A percentile compares a stretch with the other conserved stretches of the same genome.
Evolutionary conservation across 2,888 invertebrate species (phyloP).

Genomic region (Taphrorychus bicolor): DNA sequence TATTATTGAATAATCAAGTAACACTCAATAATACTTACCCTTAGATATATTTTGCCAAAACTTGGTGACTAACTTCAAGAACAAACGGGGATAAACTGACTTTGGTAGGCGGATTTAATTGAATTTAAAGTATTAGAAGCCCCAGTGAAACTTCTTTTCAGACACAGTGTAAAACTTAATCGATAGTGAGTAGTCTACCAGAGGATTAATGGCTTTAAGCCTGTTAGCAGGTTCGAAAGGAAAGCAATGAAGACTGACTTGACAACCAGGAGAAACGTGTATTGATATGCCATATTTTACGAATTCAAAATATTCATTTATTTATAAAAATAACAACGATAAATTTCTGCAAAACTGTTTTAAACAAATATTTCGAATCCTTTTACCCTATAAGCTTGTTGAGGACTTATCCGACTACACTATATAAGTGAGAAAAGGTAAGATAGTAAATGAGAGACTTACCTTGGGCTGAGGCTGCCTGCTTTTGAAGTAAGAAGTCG

Average conservation of each 20-base stretch:
- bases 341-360: neutral
- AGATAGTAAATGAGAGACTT: conserved; percentile 41
- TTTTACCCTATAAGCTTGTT: conserved; percentile 41
- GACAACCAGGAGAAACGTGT: conserved; percentile 22
- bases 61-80: neutral
- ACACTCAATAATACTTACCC: conserved; percentile 6
- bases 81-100: neutral
- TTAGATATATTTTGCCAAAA: neutral
- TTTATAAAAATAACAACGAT: neutral
- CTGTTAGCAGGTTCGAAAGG: neutral
- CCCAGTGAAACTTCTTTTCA: neutral
- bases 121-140: conserved; percentile 8
- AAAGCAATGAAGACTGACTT: too few relatives aligned
- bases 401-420: conserved; percentile 30
- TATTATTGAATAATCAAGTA: neutral
- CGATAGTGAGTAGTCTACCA: conserved; percentile 1
- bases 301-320: conserved; percentile 48
- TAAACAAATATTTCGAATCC: conserved; percentile 33
- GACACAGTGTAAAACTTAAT: neutral
- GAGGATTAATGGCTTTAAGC: neutral
- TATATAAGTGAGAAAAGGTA: conserved; percentile 15
- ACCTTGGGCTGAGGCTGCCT: conserved; percentile 60
- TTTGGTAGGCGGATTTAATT: neutral
- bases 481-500: conserved; percentile 63
- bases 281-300: conserved; percentile 56